phyloP scores from a whole-genome alignment of 2,113 vertebrate genomes.

The Amphilophus citrinellus region DNA sequence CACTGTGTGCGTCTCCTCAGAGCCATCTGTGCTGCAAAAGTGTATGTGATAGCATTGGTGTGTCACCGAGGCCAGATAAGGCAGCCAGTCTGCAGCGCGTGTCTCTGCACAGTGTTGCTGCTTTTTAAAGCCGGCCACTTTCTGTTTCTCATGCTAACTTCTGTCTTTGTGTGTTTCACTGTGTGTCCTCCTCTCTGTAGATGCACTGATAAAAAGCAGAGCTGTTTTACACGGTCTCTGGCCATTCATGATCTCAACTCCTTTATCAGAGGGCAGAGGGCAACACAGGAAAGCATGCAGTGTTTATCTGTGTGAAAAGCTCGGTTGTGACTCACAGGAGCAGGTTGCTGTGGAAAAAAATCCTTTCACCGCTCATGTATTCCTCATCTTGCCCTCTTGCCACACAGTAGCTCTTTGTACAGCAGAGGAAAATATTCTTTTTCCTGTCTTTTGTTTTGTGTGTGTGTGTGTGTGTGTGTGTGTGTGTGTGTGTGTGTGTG shows the following conservation, averaged over 20 bases:
- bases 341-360: conserved; percentile 68
- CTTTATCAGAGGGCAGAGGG: conserved; percentile 36
- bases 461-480: no score
- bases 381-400: conserved; percentile 45
- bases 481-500: no score
- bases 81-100: conserved; percentile 37
- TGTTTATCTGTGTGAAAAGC: not conserved
- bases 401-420: conserved; percentile 74
- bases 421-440: conserved; percentile 53
- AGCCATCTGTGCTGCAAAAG: conserved; percentile 46
- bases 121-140: conserved; percentile 6
- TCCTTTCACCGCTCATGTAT: conserved; percentile 32
- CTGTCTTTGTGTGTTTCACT: conserved; percentile 12
- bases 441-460: not conserved
- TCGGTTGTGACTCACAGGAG: conserved; percentile 14
- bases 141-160: conserved; percentile 37
- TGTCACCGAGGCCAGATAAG: conserved; percentile 39
- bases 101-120: conserved; percentile 3
- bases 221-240: not conserved
- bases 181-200: conserved; percentile 1
- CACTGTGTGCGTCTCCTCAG: conserved; percentile 40
- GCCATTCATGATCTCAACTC: conserved; percentile 22
- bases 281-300: not conserved
- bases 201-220: conserved; percentile 25
- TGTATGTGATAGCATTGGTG: conserved; percentile 27